Evolutionary conservation across 2,888 invertebrate genomes (phyloP), one percentile per base, ranked within the genome.

Genomic region (Antheraea assamensis): DNA sequence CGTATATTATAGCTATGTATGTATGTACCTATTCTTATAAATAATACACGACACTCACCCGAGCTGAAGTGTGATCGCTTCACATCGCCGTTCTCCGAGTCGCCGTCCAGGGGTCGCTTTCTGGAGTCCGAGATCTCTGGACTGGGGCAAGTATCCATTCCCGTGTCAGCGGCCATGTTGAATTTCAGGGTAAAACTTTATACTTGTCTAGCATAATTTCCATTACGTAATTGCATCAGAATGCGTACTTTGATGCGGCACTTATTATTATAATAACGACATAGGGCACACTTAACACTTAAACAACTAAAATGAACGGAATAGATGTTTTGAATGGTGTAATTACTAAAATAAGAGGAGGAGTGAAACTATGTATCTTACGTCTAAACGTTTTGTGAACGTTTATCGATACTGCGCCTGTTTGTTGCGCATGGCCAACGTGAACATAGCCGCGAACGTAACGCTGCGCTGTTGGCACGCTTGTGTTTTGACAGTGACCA

Each of bases 141-240:
- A 96, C 98, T 98, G 94, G 98, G 97, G 96, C 98, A 98, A 96
- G 98, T 97, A 96, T 98, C 98, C 97, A 98, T 98, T 96, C 97
- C 97, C 96, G 97, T 97, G 95, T 98, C 98, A 95, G 97, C 97
- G 96, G 97, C 98, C 97, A 98, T 98, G 95, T 97, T 97, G 96
- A 91, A 93, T 93, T 93, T 94, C 93, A 94, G 94, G 92, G 92
- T 89, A 93, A 94, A 93, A 93, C 93, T 93, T 93, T 92, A 88
- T 92, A 94, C 93, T 92, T 94, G 92, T 94, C 90, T 92, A 94
- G 92, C 94, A 94, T 94, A 94, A 94, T 94, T 94, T 92, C 94
- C 94, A 94, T 94, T 94, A 94, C 94, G 94, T 94, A 94, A 94
- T 93, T 92, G 88, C 90, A 91, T 90, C 82, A 92, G 86, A 91